phyloP scores from a whole-genome alignment of 2,797 vertebrate species.

The Sternarchorhynchus goeldii region DNA sequence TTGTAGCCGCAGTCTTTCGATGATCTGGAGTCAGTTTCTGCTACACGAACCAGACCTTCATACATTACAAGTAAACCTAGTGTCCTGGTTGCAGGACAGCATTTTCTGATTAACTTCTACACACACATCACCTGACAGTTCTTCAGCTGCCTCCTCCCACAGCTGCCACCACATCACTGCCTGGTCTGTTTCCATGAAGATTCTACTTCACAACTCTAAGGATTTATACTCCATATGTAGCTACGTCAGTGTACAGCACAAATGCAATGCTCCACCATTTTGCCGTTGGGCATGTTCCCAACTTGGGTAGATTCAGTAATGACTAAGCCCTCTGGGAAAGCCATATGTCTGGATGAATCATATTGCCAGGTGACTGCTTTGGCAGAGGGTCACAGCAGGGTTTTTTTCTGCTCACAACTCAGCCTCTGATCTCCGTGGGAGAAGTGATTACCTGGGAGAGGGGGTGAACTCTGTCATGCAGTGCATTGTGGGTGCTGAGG shows the following conservation, averaged over 20 bases:
- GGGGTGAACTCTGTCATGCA: constrained; percentile 30
- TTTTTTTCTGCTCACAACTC: constrained; percentile 30
- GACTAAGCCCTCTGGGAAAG: constrained; percentile 45
- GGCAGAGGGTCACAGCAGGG: constrained; percentile 30
- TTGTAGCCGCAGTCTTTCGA: constrained; percentile 11
- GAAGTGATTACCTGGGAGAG: constrained; percentile 29
- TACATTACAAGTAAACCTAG: neutral
- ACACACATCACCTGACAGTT: too few species aligned
- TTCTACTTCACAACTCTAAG: neutral
- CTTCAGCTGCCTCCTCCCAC: too few species aligned
- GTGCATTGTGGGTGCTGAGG: constrained; percentile 32
- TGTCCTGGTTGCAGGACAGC: too few species aligned
- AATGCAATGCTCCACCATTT: neutral
- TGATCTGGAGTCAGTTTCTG: constrained; percentile 1
- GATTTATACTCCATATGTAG: neutral
- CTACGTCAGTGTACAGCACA: constrained; percentile 5
- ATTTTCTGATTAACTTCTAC: too few species aligned
- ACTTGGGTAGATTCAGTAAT: constrained; percentile 40
- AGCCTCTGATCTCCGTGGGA: constrained; percentile 44
- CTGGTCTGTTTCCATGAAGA: neutral
- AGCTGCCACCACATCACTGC: too few species aligned
- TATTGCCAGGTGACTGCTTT: constrained; percentile 42
- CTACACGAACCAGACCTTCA: neutral
- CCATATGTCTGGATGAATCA: constrained; percentile 53
- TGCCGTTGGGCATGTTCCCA: constrained; percentile 9